Base-by-base conservation (phyloP, 2,888 invertebrate species). In the Cantharis lateralis region DNA sequence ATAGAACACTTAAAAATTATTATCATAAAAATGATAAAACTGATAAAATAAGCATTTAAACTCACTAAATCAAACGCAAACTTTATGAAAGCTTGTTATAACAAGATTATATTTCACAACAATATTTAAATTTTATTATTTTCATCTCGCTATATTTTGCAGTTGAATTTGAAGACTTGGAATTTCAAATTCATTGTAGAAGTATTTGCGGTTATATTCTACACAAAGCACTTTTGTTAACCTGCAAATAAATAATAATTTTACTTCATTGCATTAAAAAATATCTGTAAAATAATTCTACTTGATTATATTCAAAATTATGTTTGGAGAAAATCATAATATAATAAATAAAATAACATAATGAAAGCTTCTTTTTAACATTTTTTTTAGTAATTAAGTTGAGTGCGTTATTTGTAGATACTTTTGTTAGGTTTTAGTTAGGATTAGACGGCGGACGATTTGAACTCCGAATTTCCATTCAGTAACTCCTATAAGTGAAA, bases 111-210 rank as follows among this genome's bases (percentile, higher is more conserved):
- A 48, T 48, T 48, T 48, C 48, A 48, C 48, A 48, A 48, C 48
- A 48, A 48, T 48, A 48, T 68, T 24, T 68, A 68, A 24, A 24
- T 68, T 68, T 32, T 32, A 28, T 32, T 48, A 24, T 69, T 15
- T 32, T 11, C 32, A 15, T 68, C 68, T 68, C 26, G 68, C 26
- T 69, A 16, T 69, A 16, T 69, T 26, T 26, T n/a, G 10, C 26
- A 16, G 28, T 20, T 70, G 61, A 18, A 69, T 69, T 18, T 69
- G 13, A 28, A 24, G 26, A 13, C 28, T 13, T 20, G 18, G 70
- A 61, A 70, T 61, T 70, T 70, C 70, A 61, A 16, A 70, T 70
- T 69, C 20, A 48, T 70, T 70, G 18, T 20, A 10, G 15, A 70
- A 20, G 70, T 70, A 70, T 70, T 61, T 16, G 69, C 69, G 69